A percentile compares a stretch with the other conserved stretches of the same genome.
These are phyloP conservation scores for Oryctes rhinoceros DNA, from an alignment of 1,140 invertebrate species.

Conservation along the genomic window DNA sequence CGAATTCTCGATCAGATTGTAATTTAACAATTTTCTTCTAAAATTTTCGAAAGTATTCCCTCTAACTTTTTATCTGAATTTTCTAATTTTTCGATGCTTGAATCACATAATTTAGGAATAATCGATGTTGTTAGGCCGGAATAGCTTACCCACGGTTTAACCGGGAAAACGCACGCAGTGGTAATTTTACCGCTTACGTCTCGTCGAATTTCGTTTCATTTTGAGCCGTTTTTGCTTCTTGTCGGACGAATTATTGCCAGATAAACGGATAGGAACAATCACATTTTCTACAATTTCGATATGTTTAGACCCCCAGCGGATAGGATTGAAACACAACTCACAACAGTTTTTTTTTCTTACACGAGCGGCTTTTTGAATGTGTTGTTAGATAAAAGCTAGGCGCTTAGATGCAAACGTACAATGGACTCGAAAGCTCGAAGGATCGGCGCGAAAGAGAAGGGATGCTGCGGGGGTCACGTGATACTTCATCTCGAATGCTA, in stretches of 20 bases:
- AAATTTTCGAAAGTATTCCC: slow-evolving; percentile 37
- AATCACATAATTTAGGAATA: slow-evolving; percentile 43
- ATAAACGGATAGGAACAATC: not conserved
- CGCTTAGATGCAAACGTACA: slow-evolving; percentile 48
- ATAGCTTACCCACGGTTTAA: slow-evolving; percentile 11
- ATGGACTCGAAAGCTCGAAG: slow-evolving; percentile 48
- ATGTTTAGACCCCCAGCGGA: not conserved
- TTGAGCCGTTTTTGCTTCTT: not conserved
- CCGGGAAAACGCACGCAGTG: slow-evolving; percentile 32
- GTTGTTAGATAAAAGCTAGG: slow-evolving; percentile 40
- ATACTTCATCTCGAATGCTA: slow-evolving; percentile 43
- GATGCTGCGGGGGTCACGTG: slow-evolving; percentile 60
- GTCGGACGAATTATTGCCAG: not conserved
- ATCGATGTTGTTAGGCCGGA: slow-evolving; percentile 45
- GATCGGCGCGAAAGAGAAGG: slow-evolving; percentile 47
- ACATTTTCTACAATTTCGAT: not conserved
- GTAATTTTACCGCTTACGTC: slow-evolving; percentile 14
- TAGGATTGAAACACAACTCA: slow-evolving; percentile 21
- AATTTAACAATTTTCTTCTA: slow-evolving; percentile 2
- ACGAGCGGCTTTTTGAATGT: slow-evolving; percentile 36
- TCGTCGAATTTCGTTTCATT: slow-evolving; percentile 29
- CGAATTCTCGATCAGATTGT: not conserved
- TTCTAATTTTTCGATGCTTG: slow-evolving; percentile 36
- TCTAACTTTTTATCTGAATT: slow-evolving; percentile 10
- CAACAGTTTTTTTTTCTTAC: slow-evolving; percentile 41